A percentile compares a stretch with the other conserved stretches of the same genome.
Conservation (phyloP, 1,140 invertebrate genomes). For the Zaprionus gabonicus region DNA sequence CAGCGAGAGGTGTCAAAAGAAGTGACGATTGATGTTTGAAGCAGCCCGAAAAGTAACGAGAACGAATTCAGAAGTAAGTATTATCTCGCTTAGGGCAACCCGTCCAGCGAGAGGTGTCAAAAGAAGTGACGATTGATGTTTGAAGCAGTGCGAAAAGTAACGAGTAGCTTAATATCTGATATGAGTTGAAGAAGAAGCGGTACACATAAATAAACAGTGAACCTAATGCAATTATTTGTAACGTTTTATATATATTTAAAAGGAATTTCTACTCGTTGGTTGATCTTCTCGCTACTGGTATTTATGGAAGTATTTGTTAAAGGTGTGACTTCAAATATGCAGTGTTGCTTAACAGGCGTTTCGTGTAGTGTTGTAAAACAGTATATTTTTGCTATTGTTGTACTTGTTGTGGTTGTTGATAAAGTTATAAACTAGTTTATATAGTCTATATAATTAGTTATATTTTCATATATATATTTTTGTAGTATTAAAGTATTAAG, state of each 20-base stretch:
- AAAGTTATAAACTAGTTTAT: slow-evolving; percentile 45
- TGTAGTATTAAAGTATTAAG: slow-evolving; percentile 50
- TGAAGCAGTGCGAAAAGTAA: not conserved
- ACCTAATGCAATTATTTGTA: not conserved
- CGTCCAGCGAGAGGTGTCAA: not conserved
- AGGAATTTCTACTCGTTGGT: not conserved
- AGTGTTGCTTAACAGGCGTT: slow-evolving; percentile 27
- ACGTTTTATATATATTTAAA: not conserved
- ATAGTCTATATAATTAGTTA: slow-evolving; percentile 36
- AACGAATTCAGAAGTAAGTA: too few species aligned
- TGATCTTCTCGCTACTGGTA: not conserved
- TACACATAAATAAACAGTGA: too few species aligned
- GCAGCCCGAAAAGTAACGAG: not conserved
- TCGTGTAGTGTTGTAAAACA: slow-evolving; percentile 15
- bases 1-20: not conserved
- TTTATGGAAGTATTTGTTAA: not conserved
- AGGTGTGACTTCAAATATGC: not conserved
- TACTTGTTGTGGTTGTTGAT: slow-evolving; percentile 39
- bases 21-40: not conserved
- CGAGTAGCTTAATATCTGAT: not conserved
- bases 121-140: not conserved
- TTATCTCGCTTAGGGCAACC: not conserved
- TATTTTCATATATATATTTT: slow-evolving; percentile 19
- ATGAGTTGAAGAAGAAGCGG: too few species aligned
- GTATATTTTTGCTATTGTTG: slow-evolving; percentile 11